Evolutionary conservation across 2,113 vertebrate genomes (phyloP), one percentile per base, ranked within the genome.

Genomic region (Saguinus imperator): DNA sequence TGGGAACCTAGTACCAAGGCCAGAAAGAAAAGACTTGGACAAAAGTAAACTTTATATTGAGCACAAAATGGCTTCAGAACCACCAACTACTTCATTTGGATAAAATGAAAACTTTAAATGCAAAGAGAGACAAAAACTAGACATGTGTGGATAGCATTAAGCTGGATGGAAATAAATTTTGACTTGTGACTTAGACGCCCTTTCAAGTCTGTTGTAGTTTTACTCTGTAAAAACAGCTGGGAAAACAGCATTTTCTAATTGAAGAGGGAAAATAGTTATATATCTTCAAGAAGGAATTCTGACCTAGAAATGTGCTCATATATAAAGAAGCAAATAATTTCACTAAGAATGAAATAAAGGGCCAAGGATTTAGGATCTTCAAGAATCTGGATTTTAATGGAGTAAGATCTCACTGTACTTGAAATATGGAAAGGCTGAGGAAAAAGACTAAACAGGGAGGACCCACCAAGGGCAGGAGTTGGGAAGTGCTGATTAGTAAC

Each of bases 21-120:
- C 92, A 97, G 91, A 90, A 95, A 97, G 43, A 66, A 92, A 94
- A 94, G 80, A 82, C 43, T 87, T 95, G 45, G 81, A 87, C 27
- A 90, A 50, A 68, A 95, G 50, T 85, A 82, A 91, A 55, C 18
- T 92, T 95, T 84, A 79, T 92, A 29, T 35, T 17, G 40, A 96
- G 68, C 82, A 91, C 40, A 10, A 89, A 94, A 45, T 32, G 84
- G 13, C 75, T 95, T 97, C 12, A 82, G 52, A 93, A 50, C 76
- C 90, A 91, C 83, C 43, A 94, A 79, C 66, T 87, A 64, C 77
- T 94, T 96, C 83, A 96, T 93, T 86, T 95, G 79, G 91, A 80
- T 83, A 66, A 96, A 93, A 81, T 84, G 55, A 94, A 94, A 73
- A 92, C 11, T 37, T 90, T 45, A 80, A 89, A 95, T 94, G 29